Percentiles rank a stretch among this genome's conserved stretches.
Evolutionary conservation across 2,113 vertebrate species (phyloP).

Genomic region (Ictalurus furcatus): DNA sequence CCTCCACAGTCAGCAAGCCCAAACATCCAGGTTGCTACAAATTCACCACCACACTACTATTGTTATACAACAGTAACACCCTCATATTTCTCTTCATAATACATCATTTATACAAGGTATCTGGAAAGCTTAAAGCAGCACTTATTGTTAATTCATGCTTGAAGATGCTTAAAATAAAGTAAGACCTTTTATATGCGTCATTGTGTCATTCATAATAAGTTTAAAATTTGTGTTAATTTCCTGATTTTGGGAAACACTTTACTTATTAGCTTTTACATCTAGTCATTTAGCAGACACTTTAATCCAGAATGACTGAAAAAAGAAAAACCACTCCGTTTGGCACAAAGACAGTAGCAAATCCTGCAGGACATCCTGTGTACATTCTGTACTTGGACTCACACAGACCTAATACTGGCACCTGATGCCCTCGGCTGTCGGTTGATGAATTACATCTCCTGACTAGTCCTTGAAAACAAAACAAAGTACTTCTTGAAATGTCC

Average conservation of each 20-base stretch:
- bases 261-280: background rate
- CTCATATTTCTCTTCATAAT: background rate
- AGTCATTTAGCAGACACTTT: background rate
- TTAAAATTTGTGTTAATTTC: background rate
- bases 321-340: background rate
- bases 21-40: slow-evolving; percentile 66
- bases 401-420: background rate
- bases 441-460: background rate
- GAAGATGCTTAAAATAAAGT: background rate
- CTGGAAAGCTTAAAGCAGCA: background rate
- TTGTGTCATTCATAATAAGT: background rate
- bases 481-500: too few relatives aligned
- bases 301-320: background rate
- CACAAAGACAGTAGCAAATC: background rate
- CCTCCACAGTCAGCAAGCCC: slow-evolving; percentile 64
- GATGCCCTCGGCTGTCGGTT: background rate
- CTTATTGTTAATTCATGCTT: background rate
- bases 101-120: background rate
- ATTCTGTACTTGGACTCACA: background rate
- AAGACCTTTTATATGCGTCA: background rate
- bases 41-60: background rate
- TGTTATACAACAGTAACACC: background rate
- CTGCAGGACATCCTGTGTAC: too few relatives aligned
- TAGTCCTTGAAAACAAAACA: background rate
- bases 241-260: background rate